Percentiles rank a stretch among this genome's conserved stretches.
Evolutionary conservation across 2,888 invertebrate species (phyloP).

Genomic region (Hirtodrosophila trivittata): DNA sequence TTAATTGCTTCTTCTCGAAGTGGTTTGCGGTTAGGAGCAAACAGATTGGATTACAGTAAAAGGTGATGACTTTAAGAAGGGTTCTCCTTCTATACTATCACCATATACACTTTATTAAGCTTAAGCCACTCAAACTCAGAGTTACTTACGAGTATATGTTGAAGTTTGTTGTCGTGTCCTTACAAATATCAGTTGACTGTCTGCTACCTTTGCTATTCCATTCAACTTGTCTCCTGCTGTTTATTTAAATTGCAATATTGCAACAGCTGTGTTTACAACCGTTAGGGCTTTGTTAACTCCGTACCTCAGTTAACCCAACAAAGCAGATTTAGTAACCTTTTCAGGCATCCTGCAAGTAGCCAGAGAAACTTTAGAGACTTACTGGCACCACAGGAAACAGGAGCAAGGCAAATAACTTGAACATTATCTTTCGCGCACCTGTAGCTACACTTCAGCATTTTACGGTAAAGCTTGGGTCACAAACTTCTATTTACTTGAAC

Average conservation of each 20-base stretch:
- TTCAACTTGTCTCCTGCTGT: neutral
- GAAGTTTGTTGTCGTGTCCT: no score
- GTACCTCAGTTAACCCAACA: neutral
- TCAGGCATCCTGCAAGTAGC: conserved; percentile 14
- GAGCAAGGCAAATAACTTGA: conserved; percentile 10
- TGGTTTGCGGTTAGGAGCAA: conserved; percentile 1
- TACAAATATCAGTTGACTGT: neutral
- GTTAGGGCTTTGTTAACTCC: neutral
- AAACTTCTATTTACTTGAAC: conserved; percentile 35
- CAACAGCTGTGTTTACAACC: conserved; percentile 36
- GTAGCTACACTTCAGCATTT: conserved; percentile 34
- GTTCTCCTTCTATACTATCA: no score
- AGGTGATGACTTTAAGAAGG: conserved; percentile 1
- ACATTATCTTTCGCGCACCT: conserved; percentile 38
- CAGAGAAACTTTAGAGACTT: conserved; percentile 11
- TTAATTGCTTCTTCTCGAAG: conserved; percentile 11
- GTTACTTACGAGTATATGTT: no score
- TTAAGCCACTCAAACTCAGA: no score
- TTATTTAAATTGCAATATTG: conserved; percentile 31
- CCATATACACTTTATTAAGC: no score
- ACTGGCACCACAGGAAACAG: conserved; percentile 17
- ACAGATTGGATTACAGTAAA: neutral
- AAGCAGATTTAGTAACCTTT: conserved; percentile 10
- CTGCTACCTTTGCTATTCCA: conserved; percentile 8
- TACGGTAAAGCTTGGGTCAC: conserved; percentile 5